These are phyloP conservation scores for Spheniscus humboldti DNA, from an alignment of 2,797 vertebrate genomes.

Conservation along the genomic window DNA sequence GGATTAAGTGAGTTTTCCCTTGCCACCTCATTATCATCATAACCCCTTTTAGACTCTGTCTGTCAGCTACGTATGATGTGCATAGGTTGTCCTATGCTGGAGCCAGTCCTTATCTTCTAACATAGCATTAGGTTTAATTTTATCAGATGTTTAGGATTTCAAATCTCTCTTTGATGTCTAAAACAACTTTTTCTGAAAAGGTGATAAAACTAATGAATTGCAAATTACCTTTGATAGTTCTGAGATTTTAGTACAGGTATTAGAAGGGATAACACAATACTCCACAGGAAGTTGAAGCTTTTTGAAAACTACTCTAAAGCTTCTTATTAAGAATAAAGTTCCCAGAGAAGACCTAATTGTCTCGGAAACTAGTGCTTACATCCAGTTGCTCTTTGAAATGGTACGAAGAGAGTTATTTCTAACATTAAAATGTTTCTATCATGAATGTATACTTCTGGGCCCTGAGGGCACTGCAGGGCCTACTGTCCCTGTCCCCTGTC, in stretches of 20 bases:
- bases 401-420: neutral
- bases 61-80: neutral
- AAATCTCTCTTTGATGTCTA: constrained; percentile 49
- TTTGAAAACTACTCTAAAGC: neutral
- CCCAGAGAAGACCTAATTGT: neutral
- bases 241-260: constrained; percentile 13
- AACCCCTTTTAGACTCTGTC: neutral
- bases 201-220: constrained; percentile 56
- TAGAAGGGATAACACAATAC: constrained; percentile 4
- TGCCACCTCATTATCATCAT: constrained; percentile 21
- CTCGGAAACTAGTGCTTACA: neutral
- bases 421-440: neutral
- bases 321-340: neutral
- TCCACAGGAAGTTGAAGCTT: neutral
- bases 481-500: neutral
- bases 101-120: neutral
- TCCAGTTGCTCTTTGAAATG: neutral
- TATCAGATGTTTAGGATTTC: constrained; percentile 36
- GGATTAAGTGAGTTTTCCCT: constrained; percentile 28
- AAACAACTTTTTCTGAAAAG: neutral
- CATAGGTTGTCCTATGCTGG: neutral
- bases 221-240: constrained; percentile 34
- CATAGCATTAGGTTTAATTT: constrained; percentile 21
- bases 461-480: neutral
- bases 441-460: neutral